These are phyloP conservation scores for Dryas iulia DNA, from an alignment of 1,140 invertebrate genomes.

Conservation along the genomic window DNA sequence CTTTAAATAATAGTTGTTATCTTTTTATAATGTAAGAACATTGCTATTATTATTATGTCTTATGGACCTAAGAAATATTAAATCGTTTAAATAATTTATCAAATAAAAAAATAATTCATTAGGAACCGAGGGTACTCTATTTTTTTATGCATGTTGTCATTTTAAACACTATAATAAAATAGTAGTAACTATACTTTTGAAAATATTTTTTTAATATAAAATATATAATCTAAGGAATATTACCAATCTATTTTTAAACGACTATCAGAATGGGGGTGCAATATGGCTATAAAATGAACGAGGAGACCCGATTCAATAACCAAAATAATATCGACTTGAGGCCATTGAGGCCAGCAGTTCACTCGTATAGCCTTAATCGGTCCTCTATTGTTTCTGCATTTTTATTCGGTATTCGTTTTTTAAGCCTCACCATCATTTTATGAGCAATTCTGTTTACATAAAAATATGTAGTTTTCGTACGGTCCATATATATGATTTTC, in stretches of 20 bases:
- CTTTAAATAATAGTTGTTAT: too few relatives aligned
- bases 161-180: too few relatives aligned
- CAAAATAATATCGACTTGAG: constrained; percentile 5
- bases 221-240: too few relatives aligned
- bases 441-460: background rate
- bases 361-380: background rate
- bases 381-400: background rate
- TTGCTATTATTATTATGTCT: too few relatives aligned
- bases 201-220: too few relatives aligned
- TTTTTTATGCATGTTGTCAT: too few relatives aligned
- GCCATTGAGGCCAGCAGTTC: background rate
- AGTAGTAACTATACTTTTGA: too few relatives aligned
- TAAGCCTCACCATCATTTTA: background rate
- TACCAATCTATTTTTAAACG: background rate
- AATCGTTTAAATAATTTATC: too few relatives aligned
- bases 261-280: background rate
- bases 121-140: too few relatives aligned
- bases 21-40: too few relatives aligned
- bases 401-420: background rate
- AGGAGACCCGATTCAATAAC: constrained; percentile 8
- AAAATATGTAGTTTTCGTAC: background rate
- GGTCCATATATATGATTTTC: background rate
- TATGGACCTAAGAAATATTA: too few relatives aligned
- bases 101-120: too few relatives aligned
- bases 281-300: background rate